A percentile compares a stretch with the other conserved stretches of the same genome.
These are phyloP conservation scores for Ametastegia equiseti DNA, from an alignment of 2,888 invertebrate species.

Conservation along the genomic window DNA sequence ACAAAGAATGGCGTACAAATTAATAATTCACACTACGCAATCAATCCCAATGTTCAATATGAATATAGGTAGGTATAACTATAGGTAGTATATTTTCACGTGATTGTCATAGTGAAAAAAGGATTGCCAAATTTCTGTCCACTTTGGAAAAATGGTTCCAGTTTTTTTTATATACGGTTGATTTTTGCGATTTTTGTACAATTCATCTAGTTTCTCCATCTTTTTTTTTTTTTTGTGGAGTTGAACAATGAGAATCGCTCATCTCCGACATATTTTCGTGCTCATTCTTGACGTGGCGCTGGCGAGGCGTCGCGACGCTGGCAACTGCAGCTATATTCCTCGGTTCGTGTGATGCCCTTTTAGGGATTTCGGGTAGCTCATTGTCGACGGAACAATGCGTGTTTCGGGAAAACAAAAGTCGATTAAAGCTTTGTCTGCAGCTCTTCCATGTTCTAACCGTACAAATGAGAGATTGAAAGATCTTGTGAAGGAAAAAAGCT, in stretches of 20 bases:
- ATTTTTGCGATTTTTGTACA: neutral
- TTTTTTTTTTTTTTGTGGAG: neutral
- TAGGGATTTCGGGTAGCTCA: constrained; percentile 22
- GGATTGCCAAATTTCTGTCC: neutral
- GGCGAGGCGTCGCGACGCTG: constrained; percentile 20
- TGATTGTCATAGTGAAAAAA: too few relatives aligned
- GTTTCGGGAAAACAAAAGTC: constrained; percentile 37
- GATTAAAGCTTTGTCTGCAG: constrained; percentile 28
- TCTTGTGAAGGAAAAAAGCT: neutral
- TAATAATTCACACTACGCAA: too few relatives aligned
- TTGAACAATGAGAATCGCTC: constrained; percentile 3
- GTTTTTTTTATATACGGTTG: neutral
- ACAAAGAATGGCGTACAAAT: too few relatives aligned
- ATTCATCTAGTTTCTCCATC: neutral
- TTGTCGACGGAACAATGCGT: constrained; percentile 39
- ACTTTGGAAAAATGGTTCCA: too few relatives aligned
- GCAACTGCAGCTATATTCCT: too few relatives aligned
- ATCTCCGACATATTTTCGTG: neutral
- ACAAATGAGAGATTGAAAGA: neutral
- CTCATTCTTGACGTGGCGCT: neutral
- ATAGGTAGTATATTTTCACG: too few relatives aligned
- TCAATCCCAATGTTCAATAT: too few relatives aligned
- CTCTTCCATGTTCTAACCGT: neutral
- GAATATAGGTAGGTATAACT: too few relatives aligned
- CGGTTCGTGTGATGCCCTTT: constrained; percentile 27